Evolutionary conservation across 2,888 invertebrate genomes (phyloP), one percentile per base, ranked within the genome.

Genomic region (Stegana nigrithorax): DNA sequence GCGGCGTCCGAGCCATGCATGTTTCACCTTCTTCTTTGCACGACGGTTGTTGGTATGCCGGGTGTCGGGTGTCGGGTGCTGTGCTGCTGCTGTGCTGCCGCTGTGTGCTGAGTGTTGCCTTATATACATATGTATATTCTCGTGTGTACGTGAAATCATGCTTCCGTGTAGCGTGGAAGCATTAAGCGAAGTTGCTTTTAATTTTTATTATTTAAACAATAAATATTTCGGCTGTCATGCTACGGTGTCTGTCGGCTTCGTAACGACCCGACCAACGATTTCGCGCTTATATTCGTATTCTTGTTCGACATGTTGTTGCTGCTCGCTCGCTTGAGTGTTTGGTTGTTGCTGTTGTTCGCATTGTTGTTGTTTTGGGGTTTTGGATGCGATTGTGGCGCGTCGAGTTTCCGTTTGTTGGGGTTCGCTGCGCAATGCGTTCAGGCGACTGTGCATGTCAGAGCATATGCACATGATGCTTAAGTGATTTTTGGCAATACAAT

Each of bases 101-200:
- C n/a, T n/a, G n/a, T n/a, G n/a, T n/a, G n/a, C n/a, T n/a, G n/a
- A n/a, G n/a, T n/a, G n/a, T n/a, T n/a, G n/a, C n/a, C n/a, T n/a
- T n/a, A n/a, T n/a, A n/a, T n/a, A n/a, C n/a, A n/a, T n/a, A n/a
- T n/a, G n/a, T n/a, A n/a, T n/a, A n/a, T n/a, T n/a, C n/a, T n/a
- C n/a, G n/a, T n/a, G 8, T 21, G 23, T 23, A 47, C 12, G 47
- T 47, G 36, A 55, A 55, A 55, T 36, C 57, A 32, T 53, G 44
- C 29, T 39, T 21, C 23, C 32, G 62, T 27, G 32, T 56, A 47
- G 44, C 57, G 53, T 60, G 60, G 50, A 60, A 57, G 59, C 60
- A 65, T 65, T 62, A 65, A 60, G 27, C 26, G 21, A 55, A 8
- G 27, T 7, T 27, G 62, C 45, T 45, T 57, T 55, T 55, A 55